These are phyloP conservation scores for Catalaphyllia jardinei DNA, from an alignment of 64 coral and sea anemone species.

Conservation along the genomic window DNA sequence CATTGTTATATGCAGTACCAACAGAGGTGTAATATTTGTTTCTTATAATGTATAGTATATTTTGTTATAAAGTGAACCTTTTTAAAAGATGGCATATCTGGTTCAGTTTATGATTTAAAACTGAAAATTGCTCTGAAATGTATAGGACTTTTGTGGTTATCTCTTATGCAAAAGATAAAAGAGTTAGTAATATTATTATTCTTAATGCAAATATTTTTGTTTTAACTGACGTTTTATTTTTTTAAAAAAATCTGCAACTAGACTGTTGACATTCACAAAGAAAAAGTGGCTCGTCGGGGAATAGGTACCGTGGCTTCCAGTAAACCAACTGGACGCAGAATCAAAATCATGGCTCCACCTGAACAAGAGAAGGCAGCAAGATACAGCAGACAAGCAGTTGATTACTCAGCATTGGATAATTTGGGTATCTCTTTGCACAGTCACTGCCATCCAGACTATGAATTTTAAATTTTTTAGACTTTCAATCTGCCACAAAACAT, in stretches of 20 bases:
- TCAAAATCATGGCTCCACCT: slow-evolving; percentile 90
- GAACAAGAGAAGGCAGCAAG: slow-evolving; percentile 84
- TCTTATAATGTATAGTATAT: no score
- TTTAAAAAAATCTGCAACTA: not conserved
- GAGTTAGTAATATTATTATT: not conserved
- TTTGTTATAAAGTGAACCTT: no score
- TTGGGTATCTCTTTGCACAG: slow-evolving; percentile 26
- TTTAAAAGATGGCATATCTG: no score
- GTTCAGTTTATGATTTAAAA: no score
- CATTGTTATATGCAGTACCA: no score
- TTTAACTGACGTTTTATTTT: no score
- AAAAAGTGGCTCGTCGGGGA: slow-evolving; percentile 94
- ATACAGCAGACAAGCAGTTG: slow-evolving; percentile 77
- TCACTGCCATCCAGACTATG: no score
- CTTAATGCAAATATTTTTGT: not conserved
- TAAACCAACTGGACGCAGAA: slow-evolving; percentile 70
- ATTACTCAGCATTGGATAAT: slow-evolving; percentile 78
- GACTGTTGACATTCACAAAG: slow-evolving; percentile 95
- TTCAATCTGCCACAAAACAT: no score
- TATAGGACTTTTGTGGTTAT: no score
- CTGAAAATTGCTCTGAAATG: no score
- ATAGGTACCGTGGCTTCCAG: slow-evolving; percentile 92
- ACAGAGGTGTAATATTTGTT: no score
- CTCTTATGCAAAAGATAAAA: not conserved
- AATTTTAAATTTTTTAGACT: no score